phyloP scores from a whole-genome alignment of 2,888 invertebrate species.

The Lysandra coridon region DNA sequence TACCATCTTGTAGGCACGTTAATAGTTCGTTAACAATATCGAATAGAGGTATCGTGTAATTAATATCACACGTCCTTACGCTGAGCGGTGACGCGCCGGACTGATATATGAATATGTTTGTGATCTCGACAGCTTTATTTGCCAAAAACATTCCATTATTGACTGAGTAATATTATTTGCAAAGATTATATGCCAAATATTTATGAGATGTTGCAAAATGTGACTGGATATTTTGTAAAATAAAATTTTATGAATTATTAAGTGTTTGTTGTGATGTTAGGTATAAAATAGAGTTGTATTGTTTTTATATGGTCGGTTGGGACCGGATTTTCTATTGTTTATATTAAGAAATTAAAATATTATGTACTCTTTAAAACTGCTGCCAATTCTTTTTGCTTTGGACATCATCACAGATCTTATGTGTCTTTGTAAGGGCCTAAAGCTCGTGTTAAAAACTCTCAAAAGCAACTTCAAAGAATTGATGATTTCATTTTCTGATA shows the following conservation, averaged over 20 bases:
- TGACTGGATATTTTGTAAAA: neutral
- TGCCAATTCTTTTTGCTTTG: neutral
- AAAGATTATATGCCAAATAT: constrained; percentile 20
- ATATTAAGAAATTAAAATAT: neutral
- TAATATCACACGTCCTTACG: no score
- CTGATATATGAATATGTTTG: neutral
- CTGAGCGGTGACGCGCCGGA: no score
- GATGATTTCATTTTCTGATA: neutral
- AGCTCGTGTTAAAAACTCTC: neutral
- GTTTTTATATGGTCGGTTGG: constrained; percentile 5
- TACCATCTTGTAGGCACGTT: no score
- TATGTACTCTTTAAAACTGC: neutral
- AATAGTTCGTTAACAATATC: no score
- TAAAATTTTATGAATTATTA: neutral
- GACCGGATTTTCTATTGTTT: neutral
- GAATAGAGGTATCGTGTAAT: no score
- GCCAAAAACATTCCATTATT: constrained; percentile 10
- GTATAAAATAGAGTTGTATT: neutral
- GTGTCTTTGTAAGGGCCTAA: neutral
- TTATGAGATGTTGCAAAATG: neutral
- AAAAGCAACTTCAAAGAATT: neutral
- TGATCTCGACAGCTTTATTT: neutral
- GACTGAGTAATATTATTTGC: neutral
- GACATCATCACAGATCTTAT: neutral
- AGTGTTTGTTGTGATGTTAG: constrained; percentile 23